Base-by-base conservation (phyloP, 2,797 vertebrate genomes). In the Lateolabrax maculatus region DNA sequence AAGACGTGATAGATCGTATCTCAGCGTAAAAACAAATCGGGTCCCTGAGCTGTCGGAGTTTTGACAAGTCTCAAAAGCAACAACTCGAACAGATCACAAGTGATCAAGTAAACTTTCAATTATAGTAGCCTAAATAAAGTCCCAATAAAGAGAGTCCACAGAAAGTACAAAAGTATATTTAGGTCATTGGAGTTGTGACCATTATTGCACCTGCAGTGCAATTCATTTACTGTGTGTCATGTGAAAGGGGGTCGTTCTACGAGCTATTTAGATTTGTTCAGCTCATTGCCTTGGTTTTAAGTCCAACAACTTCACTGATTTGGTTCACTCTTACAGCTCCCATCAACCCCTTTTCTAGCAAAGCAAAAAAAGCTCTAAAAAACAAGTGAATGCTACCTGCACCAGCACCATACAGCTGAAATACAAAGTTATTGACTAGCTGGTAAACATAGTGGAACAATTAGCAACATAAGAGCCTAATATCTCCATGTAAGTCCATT, bases 1-100 rank as follows among this genome's bases (percentile, higher is more conserved):
- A 78, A 74, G 23, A 64, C 13, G 0, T 23, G 53, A 81, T 9
- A 6, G 55, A 84, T 84, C 0, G 6, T 21, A 76, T 84, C 71
- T 80, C 18, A 0, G 41, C 51, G 70, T 78, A n/a, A 69, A 34
- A 60, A 61, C 77, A 69, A 41, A 79, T 44, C 1, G 2, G 34
- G 25, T 3, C 36, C 49, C 5, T 34, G 31, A 34, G 57, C 27
- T 23, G 34, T 70, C 36, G 39, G 36, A 53, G 12, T 65, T 78
- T 62, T 53, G 48, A 71, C 31, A 15, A 34, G 48, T 66, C 25
- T 56, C 31, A 21, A 27, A 69, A 51, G 19, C 15, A 9, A 5
- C 31, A 31, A 48, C 10, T 13, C 21, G 68, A 61, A 51, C 21
- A 49, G 56, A 44, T 60, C 25, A 29, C 8, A 51, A 69, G 11